These are phyloP conservation scores for Cheilosia variabilis DNA, from an alignment of 2,888 invertebrate species.

Conservation along the genomic window DNA sequence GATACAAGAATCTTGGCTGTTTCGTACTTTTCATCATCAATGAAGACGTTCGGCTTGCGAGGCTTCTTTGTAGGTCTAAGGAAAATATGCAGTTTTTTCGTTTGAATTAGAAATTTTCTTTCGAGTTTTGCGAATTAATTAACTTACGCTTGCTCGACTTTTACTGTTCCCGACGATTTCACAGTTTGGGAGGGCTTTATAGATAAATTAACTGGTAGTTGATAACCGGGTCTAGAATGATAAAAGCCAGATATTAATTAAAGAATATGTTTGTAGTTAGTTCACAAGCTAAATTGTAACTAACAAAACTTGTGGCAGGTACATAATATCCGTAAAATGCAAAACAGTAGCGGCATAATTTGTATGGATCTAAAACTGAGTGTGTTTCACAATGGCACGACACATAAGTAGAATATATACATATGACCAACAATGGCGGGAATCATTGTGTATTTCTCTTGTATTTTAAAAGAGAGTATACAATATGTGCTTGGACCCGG, in stretches of 20 bases:
- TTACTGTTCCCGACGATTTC: conserved; percentile 41
- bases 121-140: not conserved
- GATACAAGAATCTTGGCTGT: conserved; percentile 82
- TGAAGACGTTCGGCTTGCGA: conserved; percentile 83
- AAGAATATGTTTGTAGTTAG: not conserved
- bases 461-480: no score
- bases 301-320: no score
- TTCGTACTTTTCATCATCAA: conserved; percentile 82
- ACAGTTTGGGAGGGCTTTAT: conserved; percentile 80
- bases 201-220: conserved; percentile 81
- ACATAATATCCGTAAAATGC: no score
- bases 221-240: conserved; percentile 77
- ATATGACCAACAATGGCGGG: no score
- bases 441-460: no score
- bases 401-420: no score
- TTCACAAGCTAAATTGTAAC: no score
- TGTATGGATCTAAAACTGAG: no score
- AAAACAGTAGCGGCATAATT: no score
- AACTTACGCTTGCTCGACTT: conserved; percentile 79
- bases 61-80: conserved; percentile 80
- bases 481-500: no score
- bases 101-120: not conserved
- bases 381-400: no score
- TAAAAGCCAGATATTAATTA: not conserved
- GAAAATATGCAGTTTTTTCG: not conserved